phyloP scores from a whole-genome alignment of 2,797 vertebrate species.

The Urosaurus nigricauda region DNA sequence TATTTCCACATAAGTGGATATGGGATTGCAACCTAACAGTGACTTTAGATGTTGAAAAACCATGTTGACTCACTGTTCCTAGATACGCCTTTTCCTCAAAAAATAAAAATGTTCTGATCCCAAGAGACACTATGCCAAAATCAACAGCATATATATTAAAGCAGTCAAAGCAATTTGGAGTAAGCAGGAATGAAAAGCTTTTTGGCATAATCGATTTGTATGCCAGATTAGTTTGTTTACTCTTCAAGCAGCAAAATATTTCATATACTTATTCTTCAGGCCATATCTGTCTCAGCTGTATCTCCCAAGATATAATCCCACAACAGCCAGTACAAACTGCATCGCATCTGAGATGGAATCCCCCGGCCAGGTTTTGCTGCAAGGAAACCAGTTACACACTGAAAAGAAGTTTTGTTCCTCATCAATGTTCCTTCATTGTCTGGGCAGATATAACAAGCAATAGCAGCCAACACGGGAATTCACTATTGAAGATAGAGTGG shows the following conservation, averaged over 20 bases:
- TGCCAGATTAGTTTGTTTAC: slow-evolving; percentile 11
- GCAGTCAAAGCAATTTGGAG: background rate
- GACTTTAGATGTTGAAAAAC: background rate
- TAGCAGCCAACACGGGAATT: background rate
- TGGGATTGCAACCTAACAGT: background rate
- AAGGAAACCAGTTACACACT: background rate
- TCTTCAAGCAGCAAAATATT: background rate
- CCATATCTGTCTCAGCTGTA: background rate
- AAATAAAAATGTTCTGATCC: background rate
- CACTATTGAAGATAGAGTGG: background rate
- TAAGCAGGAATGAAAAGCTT: background rate
- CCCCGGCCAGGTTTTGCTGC: background rate
- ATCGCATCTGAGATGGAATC: background rate
- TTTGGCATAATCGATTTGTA: background rate
- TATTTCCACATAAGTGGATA: background rate
- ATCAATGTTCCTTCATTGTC: background rate
- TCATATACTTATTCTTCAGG: background rate
- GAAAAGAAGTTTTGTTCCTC: too few species aligned
- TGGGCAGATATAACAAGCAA: background rate
- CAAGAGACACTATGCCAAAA: background rate
- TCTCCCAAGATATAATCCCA: background rate
- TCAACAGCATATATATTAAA: background rate
- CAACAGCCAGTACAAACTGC: background rate
- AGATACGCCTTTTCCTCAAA: background rate
- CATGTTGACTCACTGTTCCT: background rate